Conservation (phyloP, 2,888 invertebrate genomes). For the Antheraea assamensis region DNA sequence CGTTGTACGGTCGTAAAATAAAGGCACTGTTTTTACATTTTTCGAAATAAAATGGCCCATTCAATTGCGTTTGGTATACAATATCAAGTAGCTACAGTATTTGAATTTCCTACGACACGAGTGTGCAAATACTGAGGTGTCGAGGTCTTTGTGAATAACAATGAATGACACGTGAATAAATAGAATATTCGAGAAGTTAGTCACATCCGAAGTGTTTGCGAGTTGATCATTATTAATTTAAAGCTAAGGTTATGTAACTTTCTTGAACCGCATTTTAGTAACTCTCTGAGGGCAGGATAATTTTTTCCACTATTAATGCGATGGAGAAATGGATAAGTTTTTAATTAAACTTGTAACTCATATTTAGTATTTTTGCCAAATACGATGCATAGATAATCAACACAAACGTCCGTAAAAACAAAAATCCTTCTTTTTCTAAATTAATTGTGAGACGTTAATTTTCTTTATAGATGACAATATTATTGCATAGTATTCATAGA, state of each 20-base stretch:
- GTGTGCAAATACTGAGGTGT: background rate
- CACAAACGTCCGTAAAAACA: background rate
- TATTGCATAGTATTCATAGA: slow-evolving; percentile 30
- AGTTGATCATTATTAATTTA: slow-evolving; percentile 15
- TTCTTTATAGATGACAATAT: slow-evolving; percentile 7
- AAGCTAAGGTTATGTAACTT: background rate
- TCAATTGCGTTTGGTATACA: slow-evolving; percentile 18
- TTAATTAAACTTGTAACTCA: background rate
- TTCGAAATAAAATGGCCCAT: slow-evolving; percentile 32
- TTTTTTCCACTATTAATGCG: too few species aligned
- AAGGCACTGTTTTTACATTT: slow-evolving; percentile 33
- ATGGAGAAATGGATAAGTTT: too few species aligned
- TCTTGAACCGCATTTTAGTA: too few species aligned
- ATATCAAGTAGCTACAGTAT: background rate
- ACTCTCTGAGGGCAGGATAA: too few species aligned
- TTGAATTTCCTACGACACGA: slow-evolving; percentile 12
- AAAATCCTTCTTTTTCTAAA: background rate
- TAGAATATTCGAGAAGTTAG: slow-evolving; percentile 31
- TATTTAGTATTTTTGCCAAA: background rate
- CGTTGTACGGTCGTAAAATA: slow-evolving; percentile 48
- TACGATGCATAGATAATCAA: background rate
- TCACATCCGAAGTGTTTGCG: slow-evolving; percentile 30
- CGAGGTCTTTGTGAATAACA: slow-evolving; percentile 6
- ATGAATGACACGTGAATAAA: slow-evolving; percentile 27
- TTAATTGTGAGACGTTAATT: background rate